A percentile compares a stretch with the other conserved stretches of the same genome.
Conservation (phyloP, 2,113 vertebrate species). For the Myxocyprinus asiaticus region DNA sequence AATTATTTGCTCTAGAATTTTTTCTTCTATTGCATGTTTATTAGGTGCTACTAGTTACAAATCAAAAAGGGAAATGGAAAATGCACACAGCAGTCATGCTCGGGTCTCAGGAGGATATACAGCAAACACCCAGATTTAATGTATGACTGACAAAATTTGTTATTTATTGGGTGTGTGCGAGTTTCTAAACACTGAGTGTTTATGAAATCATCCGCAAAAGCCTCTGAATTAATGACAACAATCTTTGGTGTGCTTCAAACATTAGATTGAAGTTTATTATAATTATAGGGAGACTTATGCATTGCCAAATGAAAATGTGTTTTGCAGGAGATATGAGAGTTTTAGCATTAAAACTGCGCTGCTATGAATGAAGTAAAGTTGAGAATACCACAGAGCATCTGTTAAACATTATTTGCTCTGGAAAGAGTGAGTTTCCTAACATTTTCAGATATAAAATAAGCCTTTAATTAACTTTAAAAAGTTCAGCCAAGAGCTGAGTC, state of each 20-base stretch:
- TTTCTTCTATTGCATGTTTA: no score
- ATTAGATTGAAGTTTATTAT: background rate
- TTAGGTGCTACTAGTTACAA: no score
- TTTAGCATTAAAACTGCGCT: background rate
- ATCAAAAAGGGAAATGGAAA: no score
- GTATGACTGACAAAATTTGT: no score
- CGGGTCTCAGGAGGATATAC: no score
- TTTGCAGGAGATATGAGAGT: background rate
- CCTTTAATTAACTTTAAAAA: background rate
- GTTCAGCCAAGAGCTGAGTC: background rate
- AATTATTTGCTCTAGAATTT: no score
- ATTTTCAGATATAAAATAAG: constrained; percentile 14
- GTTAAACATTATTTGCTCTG: background rate
- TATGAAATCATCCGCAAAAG: background rate
- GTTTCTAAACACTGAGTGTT: background rate
- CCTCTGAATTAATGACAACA: no score
- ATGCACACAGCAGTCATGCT: no score
- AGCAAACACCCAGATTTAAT: no score
- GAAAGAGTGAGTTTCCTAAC: background rate
- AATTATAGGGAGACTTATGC: constrained; percentile 18
- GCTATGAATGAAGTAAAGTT: background rate
- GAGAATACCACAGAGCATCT: background rate
- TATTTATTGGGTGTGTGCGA: no score
- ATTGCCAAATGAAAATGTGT: background rate
- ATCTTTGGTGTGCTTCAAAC: background rate